Base-by-base conservation (phyloP, 2,888 invertebrate genomes). In the Sarcophaga subvicina region DNA sequence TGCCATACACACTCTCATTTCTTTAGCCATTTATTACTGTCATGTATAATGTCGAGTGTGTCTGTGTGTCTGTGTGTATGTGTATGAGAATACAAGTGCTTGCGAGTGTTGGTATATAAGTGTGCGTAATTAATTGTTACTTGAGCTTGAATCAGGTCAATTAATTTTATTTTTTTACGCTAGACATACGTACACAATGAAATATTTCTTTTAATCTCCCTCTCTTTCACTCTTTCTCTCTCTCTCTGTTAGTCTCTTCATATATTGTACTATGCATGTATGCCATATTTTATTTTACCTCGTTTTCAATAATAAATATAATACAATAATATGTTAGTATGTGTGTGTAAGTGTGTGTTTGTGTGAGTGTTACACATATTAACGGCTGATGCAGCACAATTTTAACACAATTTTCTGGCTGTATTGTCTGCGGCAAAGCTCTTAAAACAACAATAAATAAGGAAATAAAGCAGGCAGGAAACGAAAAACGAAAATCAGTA, bases 41-140 rank as follows among this genome's bases (percentile, higher is more conserved):
- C 78, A 83, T 63, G 27, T 72, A 62, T 49, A 60, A 66, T 66
- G 62, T 37, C 49, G 59, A 49, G 49, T 22, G 54, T 22, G 20
- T 20, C 20, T 20, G 1, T 22, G 22, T 47, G 12, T 20, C 0
- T 22, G 22, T 47, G 12, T 59, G 49, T 10, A 49, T 70, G 47
- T 59, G 45, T n/a, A 49, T 11, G 14, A 5, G 20, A 45, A n/a
- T 63, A n/a, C 12, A 54, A 20, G 59, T 63, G 4, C 22, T 22
- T n/a, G 60, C 64, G 63, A 60, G 47, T 70, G 20, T 67, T 69
- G 45, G 75, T 84, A 83, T 76, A 25, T 59, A 80, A 86, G 88
- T 90, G 90, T 81, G 89, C 88, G 89, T 92, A 92, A 92, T 92
- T 92, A 92, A 92, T 92, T 91, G 92, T 91, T 90, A 89, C 90